Evolutionary conservation across 2,113 vertebrate genomes (phyloP), one percentile per base, ranked within the genome.

Genomic region (Cottus gobio): DNA sequence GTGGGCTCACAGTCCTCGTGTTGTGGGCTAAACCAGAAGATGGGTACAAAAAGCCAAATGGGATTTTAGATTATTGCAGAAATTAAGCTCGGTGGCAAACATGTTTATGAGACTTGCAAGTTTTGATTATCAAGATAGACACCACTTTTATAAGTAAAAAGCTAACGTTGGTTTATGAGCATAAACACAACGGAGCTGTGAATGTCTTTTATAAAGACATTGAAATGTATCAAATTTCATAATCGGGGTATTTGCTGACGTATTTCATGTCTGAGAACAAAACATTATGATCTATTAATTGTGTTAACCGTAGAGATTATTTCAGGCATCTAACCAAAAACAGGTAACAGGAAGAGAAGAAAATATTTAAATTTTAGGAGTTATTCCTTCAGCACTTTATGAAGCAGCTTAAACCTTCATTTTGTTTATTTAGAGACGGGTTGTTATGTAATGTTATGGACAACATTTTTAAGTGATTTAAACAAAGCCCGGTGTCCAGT

Each of bases 401-500:
- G 50, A 24, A 56, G n/a, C 52, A 11, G n/a, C 52, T 13, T 1
- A 26, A 24, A 56, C 5, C 5, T 22, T 0, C 20, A 2, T 48
- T 48, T 20, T 48, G 46, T 48, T 48, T 20, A 48, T 48, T 58
- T 3, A 16, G 13, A 58, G 15, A 58, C 52, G 13, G 5, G 0
- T 28, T 56, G 26, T n/a, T 58, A n/a, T n/a, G n/a, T 24, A 1
- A 22, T 7, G 39, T 22, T 48, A 67, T 22, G 16, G 37, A 16
- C 13, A 42, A n/a, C 37, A 75, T 74, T 74, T 20, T 74, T 22
- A 28, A 28, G n/a, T n/a, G 3, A 1, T 74, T 48, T 26, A 63
- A 28, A 37, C 22, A 24, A 50, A 73, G 22, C 39, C 18, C 37
- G 12, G 12, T 37, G 13, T 37, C 11, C 50, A 18, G 34, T 56